Conservation (phyloP, 2,888 invertebrate genomes). For the Cacoxenus indagator region DNA sequence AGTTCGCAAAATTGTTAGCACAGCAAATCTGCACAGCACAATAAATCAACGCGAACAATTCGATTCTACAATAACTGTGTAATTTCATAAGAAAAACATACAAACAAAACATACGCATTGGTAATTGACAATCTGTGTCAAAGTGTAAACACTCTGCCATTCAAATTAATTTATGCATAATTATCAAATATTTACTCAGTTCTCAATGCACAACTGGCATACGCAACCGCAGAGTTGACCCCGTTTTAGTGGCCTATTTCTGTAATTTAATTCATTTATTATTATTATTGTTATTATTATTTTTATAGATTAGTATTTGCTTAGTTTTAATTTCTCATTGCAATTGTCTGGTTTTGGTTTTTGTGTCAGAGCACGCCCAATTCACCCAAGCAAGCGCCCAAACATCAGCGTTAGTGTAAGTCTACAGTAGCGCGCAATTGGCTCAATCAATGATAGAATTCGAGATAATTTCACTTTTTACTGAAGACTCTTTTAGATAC, state of each 20-base stretch:
- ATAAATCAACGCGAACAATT: neutral
- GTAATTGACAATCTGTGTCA: neutral
- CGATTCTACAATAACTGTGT: neutral
- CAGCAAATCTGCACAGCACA: conserved; percentile 15
- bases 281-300: neutral
- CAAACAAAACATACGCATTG: neutral
- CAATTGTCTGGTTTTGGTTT: neutral
- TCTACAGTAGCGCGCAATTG: conserved; percentile 12
- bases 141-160: neutral
- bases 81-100: neutral
- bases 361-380: conserved; percentile 29
- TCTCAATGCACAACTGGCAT: neutral
- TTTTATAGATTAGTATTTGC: neutral
- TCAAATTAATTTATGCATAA: neutral
- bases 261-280: neutral
- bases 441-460: conserved; percentile 22
- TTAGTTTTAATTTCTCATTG: conserved; percentile 27
- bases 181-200: conserved; percentile 1
- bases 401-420: neutral
- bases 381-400: neutral
- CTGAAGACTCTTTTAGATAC: conserved; percentile 9
- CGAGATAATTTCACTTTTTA: conserved; percentile 29
- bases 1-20: conserved; percentile 22
- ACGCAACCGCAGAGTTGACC: conserved; percentile 7
- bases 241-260: neutral